Base-by-base conservation (phyloP, 2,888 invertebrate genomes). In the Neoitamus cyanurus region DNA sequence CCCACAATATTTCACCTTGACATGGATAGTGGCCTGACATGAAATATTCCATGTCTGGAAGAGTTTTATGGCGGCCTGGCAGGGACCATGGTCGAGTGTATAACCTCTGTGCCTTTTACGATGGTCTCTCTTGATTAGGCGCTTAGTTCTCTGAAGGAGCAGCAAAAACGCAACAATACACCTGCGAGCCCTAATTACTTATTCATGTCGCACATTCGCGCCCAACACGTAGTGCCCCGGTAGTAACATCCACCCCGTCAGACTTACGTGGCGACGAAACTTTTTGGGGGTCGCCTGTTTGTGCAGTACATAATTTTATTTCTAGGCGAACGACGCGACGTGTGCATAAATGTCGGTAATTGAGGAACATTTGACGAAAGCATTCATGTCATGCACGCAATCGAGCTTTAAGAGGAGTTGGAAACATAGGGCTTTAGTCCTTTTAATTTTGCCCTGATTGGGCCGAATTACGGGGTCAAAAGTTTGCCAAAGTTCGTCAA, bases 1-100 rank as follows among this genome's bases (percentile, higher is more conserved):
- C 42, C 90, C 91, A 92, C 92, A 92, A 91, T 91, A 92, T 88
- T 90, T 90, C 88, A 91, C 92, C 92, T 92, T 92, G 91, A 91
- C 91, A 78, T 78, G 78, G 78, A 78, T 78, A 31, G 91, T 92
- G 88, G 89, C 90, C 90, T 89, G 91, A 90, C 91, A 90, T 89
- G 87, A 87, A 89, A 84, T 84, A 84, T 84, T 84, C 68, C 84
- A 84, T 84, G 84, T 84, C 84, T 75, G 70, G 36, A 37, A 75
- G 75, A 68, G 46, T 58, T 84, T 77, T 75, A 84, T 84, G 34
- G 7, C 15, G 58, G 34, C 42, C 28, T 78, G 20, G 28, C 48
- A 78, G 78, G 58, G 31, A 48, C 48, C 30, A 78, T 7, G 48
- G 78, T 15, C 48, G 48, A 31, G 48, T 48, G 30, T 78, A 28